phyloP scores from a whole-genome alignment of 2,888 invertebrate genomes.

The Portevinia maculata region DNA sequence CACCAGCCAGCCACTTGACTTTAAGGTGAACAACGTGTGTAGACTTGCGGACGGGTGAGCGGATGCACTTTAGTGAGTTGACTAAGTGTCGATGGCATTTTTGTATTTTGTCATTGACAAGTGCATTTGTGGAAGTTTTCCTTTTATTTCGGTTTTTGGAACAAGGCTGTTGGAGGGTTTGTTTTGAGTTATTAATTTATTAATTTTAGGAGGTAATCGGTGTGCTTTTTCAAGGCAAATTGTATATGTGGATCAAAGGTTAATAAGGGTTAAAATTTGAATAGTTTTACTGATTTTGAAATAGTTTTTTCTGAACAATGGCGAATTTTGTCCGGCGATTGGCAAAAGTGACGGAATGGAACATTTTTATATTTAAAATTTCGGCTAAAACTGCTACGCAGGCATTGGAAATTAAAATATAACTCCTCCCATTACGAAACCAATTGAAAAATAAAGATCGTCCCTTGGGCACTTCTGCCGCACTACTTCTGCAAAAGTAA shows the following conservation, averaged over 20 bases:
- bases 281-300: neutral
- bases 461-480: no score
- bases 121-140: conserved; percentile 68
- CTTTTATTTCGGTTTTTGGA: conserved; percentile 52
- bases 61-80: conserved; percentile 62
- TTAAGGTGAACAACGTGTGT: conserved; percentile 48
- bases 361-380: no score
- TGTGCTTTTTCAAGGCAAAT: neutral
- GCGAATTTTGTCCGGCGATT: no score
- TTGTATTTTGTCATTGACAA: conserved; percentile 69
- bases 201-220: conserved; percentile 28
- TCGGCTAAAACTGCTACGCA: no score
- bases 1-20: conserved; percentile 16
- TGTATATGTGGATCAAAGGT: neutral
- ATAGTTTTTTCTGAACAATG: no score
- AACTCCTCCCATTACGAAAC: no score
- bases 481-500: no score
- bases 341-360: no score
- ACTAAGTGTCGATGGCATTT: conserved; percentile 73
- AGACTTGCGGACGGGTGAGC: conserved; percentile 44
- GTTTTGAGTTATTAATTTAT: conserved; percentile 4
- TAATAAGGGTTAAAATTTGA: neutral
- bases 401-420: no score
- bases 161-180: conserved; percentile 52
- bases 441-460: no score